Base-by-base conservation (phyloP, 2,113 vertebrate species). In the Rhabdomys dilectus region DNA sequence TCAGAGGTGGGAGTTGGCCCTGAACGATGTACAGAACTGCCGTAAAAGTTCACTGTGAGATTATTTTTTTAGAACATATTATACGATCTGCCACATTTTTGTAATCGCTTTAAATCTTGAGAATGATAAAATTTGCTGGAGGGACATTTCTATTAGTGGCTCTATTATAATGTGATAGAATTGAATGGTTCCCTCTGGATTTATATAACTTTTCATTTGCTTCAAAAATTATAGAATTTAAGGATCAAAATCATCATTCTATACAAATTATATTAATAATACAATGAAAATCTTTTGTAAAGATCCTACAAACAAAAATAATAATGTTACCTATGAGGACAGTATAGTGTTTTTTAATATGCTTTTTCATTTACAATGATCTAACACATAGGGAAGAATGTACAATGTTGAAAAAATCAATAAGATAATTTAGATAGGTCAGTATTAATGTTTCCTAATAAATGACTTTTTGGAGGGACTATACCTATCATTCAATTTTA, bases 161-260 rank as follows among this genome's bases (percentile, higher is more conserved):
- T 97, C 92, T 91, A 97, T 97, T 97, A 96, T 94, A 98, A 97
- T 93, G 96, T 96, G 92, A 95, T 72, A 97, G 96, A 96, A 95
- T 76, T 91, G 91, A 64, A 97, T 93, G 31, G 86, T 97, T 97
- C 97, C 95, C 97, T 84, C 73, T 94, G 95, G 97, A 96, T 92
- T 97, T 97, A 92, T 2, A 76, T 95, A 96, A 96, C 68, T 95
- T 58, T 96, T 72, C 66, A 96, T 96, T 97, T 91, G 84, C 12
- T 95, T 96, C 53, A 94, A 97, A 97, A 96, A 95, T 94, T 87
- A 96, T 29, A 95, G 60, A 95, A 95, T 84, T 95, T 78, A 66
- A 96, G 53, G 82, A 62, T 93, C 77, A 96, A 93, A 36, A 91
- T 92, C 72, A 90, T 87, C 89, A 73, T 91, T 85, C n/a, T 95